Conservation (phyloP, 2,113 vertebrate genomes). For the Tyrannus savana region DNA sequence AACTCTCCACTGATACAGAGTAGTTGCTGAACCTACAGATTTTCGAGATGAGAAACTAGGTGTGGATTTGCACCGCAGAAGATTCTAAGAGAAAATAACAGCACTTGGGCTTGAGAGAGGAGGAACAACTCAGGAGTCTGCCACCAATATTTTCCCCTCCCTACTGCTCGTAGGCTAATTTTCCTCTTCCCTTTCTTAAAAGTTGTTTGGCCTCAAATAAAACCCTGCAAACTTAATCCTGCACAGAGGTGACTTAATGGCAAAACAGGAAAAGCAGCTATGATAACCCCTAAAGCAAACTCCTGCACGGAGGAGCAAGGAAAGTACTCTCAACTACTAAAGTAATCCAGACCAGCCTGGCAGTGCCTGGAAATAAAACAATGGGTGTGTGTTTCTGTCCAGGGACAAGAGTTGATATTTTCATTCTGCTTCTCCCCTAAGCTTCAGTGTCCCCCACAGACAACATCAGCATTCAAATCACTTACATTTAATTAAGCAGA, state of each 20-base stretch:
- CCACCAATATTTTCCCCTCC: not conserved
- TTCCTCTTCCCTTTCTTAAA: not conserved
- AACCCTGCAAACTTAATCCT: not conserved
- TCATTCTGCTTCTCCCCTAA: not conserved
- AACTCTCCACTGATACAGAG: not conserved
- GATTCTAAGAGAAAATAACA: not conserved
- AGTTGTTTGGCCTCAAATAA: not conserved
- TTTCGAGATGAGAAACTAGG: not conserved
- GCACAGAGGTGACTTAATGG: not conserved
- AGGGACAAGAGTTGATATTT: not conserved
- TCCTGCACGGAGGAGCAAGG: not conserved
- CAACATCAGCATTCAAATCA: not conserved
- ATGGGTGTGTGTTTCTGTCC: not conserved
- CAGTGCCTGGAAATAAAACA: not conserved
- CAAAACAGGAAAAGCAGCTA: slow-evolving; percentile 40
- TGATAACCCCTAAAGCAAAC: slow-evolving; percentile 13
- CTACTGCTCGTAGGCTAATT: not conserved
- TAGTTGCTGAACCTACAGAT: not conserved
- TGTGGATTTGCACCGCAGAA: not conserved
- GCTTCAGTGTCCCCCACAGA: not conserved
- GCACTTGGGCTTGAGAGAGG: not conserved
- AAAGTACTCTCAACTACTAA: not conserved
- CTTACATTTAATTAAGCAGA: not conserved
- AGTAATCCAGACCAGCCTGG: not conserved
- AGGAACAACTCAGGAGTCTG: not conserved